Percentiles rank a stretch among this genome's conserved stretches.
These are phyloP conservation scores for Rhynchophorus ferrugineus DNA, from an alignment of 1,140 invertebrate genomes.

Conservation along the genomic window DNA sequence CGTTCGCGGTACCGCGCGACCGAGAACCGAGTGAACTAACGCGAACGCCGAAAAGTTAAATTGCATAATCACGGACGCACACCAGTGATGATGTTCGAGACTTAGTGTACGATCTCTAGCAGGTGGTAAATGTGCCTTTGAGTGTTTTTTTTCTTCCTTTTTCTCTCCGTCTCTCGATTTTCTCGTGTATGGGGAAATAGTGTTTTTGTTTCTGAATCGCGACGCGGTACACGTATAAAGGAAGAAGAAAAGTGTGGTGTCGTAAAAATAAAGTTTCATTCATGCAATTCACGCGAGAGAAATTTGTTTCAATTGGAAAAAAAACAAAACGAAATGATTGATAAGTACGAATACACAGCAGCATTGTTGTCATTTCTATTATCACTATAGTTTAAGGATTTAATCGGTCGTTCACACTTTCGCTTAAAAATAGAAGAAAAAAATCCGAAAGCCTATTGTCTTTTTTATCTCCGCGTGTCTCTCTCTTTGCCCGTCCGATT, in stretches of 20 bases:
- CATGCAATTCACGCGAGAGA: too few species aligned
- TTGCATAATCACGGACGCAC: not conserved
- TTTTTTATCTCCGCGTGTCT: not conserved
- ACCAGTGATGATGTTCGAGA: too few species aligned
- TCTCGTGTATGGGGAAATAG: not conserved
- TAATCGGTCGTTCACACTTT: slow-evolving; percentile 39
- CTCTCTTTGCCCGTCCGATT: too few species aligned
- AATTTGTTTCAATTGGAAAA: too few species aligned
- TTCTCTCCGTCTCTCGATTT: not conserved
- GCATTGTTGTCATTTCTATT: slow-evolving; percentile 26
- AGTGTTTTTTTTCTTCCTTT: too few species aligned
- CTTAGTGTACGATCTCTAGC: not conserved
- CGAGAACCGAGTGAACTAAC: too few species aligned
- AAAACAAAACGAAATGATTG: too few species aligned
- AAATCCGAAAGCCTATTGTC: not conserved
- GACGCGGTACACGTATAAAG: too few species aligned
- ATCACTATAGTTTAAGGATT: slow-evolving; percentile 23
- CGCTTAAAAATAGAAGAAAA: not conserved
- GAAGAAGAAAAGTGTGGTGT: too few species aligned
- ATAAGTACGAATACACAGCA: slow-evolving; percentile 2
- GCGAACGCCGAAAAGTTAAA: not conserved
- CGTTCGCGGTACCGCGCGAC: too few species aligned
- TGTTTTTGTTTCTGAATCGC: too few species aligned
- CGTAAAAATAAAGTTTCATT: too few species aligned
- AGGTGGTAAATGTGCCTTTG: slow-evolving; percentile 11